Evolutionary conservation across 2,888 invertebrate species (phyloP), one percentile per base, ranked within the genome.

Genomic region (Spisula subtruncata): DNA sequence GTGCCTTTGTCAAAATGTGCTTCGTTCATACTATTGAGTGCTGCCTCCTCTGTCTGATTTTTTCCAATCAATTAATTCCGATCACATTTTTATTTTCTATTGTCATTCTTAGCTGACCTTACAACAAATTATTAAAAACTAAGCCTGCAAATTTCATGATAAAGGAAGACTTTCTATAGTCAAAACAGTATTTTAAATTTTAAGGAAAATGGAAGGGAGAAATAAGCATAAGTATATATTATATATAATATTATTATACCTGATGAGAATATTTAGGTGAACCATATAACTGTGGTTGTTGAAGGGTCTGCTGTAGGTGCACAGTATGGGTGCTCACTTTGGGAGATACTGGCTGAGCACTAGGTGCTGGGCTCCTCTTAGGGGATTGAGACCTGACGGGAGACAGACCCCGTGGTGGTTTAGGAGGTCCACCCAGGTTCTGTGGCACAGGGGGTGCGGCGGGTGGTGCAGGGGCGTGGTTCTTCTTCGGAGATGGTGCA

Each of bases 181-280:
- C n/a, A n/a, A n/a, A n/a, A n/a, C n/a, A n/a, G n/a, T n/a, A n/a
- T n/a, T n/a, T n/a, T n/a, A n/a, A n/a, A n/a, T n/a, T n/a, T n/a
- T n/a, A n/a, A n/a, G n/a, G n/a, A n/a, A n/a, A n/a, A n/a, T n/a
- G n/a, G n/a, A n/a, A n/a, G n/a, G n/a, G n/a, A n/a, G n/a, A n/a
- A n/a, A n/a, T n/a, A n/a, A n/a, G n/a, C n/a, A n/a, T n/a, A n/a
- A n/a, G n/a, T n/a, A n/a, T n/a, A n/a, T n/a, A n/a, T n/a, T 41
- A 41, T 5, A 16, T 12, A 51, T 10, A 16, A 51, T 16, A 51
- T 18, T 4, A 1, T 46, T 79, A 6, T 88, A 92, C 92, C 89
- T 91, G 91, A 75, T 92, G 92, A 25, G 89, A 46, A 85, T 88
- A 93, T 83, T 92, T 93, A n/a, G 92, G 92, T 54, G 91, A 90